Base-by-base conservation (phyloP, 2,113 vertebrate species). In the Cricetomys ansorgei region DNA sequence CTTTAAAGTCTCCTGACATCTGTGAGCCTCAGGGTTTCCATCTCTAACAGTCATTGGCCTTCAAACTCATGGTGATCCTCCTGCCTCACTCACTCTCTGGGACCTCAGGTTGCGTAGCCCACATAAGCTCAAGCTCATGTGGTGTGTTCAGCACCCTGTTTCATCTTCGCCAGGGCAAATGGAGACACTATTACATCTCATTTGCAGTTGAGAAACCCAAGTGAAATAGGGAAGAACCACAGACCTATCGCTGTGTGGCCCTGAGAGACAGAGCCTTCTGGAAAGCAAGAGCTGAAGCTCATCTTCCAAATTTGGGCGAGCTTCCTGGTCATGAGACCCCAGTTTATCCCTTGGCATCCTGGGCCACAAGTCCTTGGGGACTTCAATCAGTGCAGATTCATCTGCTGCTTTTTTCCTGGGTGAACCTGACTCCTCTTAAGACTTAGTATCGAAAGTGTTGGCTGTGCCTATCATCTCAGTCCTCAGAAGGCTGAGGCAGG, bases 271-370 rank as follows among this genome's bases (percentile, higher is more conserved):
- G 77, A 37, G 59, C 27, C 40, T 65, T 19, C 59, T 48, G 40
- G 27, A 31, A 45, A 85, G 48, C 40, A 45, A 11, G 40, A 31
- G 19, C 75, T 8, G 9, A 81, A 83, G n/a, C 3, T n/a, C 37
- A 53, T 84, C 62, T 50, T 48, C 81, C 9, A 12, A 70, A 9
- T 1, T 1, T 27, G 11, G 50, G 53, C 17, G 8, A 73, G 25
- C 11, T 21, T 34, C 17, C 55, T 0, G 23, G 64, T 80, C 72
- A 10, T 1, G 4, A 34, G 3, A 27, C 45, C 2, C 40, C 1
- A 3, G n/a, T 3, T 15, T 1, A 15, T 21, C 16, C 8, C 43
- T 17, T 8, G 4, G 45, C 1, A 23, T 23, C 72, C 79, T 0
- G 48, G 5, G 29, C 17, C 53, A 10, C 0, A 1, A n/a, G 64